Evolutionary conservation across 2,888 invertebrate species (phyloP), one percentile per base, ranked within the genome.

Genomic region (Drosophila merina): DNA sequence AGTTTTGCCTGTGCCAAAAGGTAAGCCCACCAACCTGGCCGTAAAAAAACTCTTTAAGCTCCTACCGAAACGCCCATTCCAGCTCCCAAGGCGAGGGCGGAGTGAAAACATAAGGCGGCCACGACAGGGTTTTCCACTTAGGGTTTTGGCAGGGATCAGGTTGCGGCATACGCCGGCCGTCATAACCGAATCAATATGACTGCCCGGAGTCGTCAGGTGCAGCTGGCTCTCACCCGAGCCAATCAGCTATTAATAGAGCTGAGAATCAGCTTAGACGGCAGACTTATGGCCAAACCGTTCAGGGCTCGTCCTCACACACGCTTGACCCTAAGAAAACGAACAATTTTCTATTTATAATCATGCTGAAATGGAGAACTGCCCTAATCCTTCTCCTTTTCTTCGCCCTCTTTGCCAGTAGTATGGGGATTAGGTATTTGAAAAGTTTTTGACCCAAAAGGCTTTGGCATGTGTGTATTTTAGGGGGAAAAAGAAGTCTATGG

Each of bases 391-490:
- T 75, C 74, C 56, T 69, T 72, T 74, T 20, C 42, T 36, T 14
- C 36, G 3, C 36, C 71, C 59, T 68, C 72, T 64, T 71, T 51
- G 25, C 26, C 25, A 36, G 72, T 75, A 76, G 73, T 70, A 82
- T 68, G 85, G 70, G 82, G 77, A 78, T 77, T 81, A 79, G 75
- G 76, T 83, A 78, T 83, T 77, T 85, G 72, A 79, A 87, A 87
- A 83, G 81, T 88, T 88, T 86, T 69, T 85, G 83, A 85, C 88
- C 87, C 88, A 86, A 85, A 87, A 79, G 87, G 87, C 81, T 87
- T 88, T 85, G 63, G 68, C 56, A 55, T 72, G 63, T 57, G 42
- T 55, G 63, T 63, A 38, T 38, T 36, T 60, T 51, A 30, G 50
- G 57, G 51, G 57, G 44, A 30, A 10, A 25, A 36, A 47, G 14